Evolutionary conservation across 2,797 vertebrate genomes (phyloP), one percentile per base, ranked within the genome.

Genomic region (Yasuhikotakia modesta): DNA sequence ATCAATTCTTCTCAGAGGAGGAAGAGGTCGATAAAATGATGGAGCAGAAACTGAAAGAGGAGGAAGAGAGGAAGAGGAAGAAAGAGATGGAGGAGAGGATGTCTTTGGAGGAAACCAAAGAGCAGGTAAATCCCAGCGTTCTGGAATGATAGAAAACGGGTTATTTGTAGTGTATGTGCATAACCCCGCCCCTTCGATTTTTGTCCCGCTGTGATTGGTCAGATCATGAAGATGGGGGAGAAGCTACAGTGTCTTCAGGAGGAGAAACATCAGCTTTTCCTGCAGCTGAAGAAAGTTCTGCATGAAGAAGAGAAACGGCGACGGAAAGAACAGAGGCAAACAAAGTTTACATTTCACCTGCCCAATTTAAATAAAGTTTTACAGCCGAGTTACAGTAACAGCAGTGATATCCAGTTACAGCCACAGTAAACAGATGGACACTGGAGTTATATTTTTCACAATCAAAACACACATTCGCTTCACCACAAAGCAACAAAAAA

Each of bases 11-110:
- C 48, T 11, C 87, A 94, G 93, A 94, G 88, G 93, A 94, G 76
- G 93, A 94, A 83, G 93, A 94, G 80, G 93, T 94, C 79, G 93
- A 94, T 84, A 94, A 94, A 83, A 94, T 94, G 92, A 94, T 94
- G 93, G 93, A 94, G 76, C 93, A 94, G 88, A 94, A 94, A 73
- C 88, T 93, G 85, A 92, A 90, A 45, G 93, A 94, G 53, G 93
- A 94, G 76, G 92, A 94, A 66, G 93, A 94, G 80, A 88, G 93
- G 76, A 89, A 93, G 8, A 89, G 91, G 74, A 94, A 93, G 87
- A 94, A 94, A 57, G 93, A 94, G 74, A 92, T 94, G 91, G 93
- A 94, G 84, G 93, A 94, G 55, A 88, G 93, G 52, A 94, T 94
- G 93, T 94, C 93, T 5, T 79, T 94, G 70, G 93, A 94, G 60